phyloP scores from a whole-genome alignment of 2,797 vertebrate genomes.

The Geotrypetes seraphini region DNA sequence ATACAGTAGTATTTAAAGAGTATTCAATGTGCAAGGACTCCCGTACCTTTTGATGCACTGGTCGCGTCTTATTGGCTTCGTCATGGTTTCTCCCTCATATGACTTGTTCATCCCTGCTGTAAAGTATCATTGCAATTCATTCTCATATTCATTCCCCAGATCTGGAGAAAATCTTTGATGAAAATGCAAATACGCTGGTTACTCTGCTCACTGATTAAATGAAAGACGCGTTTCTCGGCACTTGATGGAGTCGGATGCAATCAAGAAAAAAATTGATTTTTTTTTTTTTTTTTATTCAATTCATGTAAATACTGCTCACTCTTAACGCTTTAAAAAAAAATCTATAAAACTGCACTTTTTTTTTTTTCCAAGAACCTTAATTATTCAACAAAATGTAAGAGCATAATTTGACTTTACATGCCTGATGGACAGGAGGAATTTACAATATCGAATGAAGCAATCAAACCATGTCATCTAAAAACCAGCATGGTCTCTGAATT shows the following conservation, averaged over 20 bases:
- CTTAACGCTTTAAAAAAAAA: conserved; percentile 34
- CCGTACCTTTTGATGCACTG: too few species aligned
- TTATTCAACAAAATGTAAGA: conserved; percentile 27
- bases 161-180: conserved; percentile 29
- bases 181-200: conserved; percentile 36
- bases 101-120: too few species aligned
- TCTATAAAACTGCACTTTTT: conserved; percentile 33
- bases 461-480: not conserved
- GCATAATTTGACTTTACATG: conserved; percentile 4
- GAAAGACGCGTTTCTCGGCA: conserved; percentile 37
- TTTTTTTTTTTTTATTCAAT: conserved; percentile 40
- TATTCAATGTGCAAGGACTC: too few species aligned
- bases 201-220: conserved; percentile 35
- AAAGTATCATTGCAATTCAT: too few species aligned
- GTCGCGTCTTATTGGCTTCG: too few species aligned
- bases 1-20: too few species aligned
- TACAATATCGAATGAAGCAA: not conserved
- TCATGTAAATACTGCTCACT: conserved; percentile 36
- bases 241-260: conserved; percentile 45
- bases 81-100: too few species aligned
- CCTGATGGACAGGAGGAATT: conserved; percentile 2
- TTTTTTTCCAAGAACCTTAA: conserved; percentile 20
- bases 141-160: conserved; percentile 10
- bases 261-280: conserved; percentile 47
- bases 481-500: too few species aligned